Percentiles rank a stretch among this genome's conserved stretches.
Conservation (phyloP, 2,888 invertebrate genomes). For the Choreutis nemorana region DNA sequence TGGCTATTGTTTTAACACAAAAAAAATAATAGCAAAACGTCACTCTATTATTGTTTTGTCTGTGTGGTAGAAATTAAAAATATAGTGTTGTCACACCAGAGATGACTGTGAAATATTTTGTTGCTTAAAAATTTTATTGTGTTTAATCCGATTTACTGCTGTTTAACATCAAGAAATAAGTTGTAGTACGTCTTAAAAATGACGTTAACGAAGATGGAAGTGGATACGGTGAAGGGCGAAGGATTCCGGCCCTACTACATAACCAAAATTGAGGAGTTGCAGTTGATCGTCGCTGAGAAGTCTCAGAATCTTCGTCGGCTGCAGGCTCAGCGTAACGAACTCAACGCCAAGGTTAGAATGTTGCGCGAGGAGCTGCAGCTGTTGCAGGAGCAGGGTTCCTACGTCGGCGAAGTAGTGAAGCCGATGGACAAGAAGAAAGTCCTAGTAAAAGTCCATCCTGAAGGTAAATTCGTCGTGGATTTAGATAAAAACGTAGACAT, state of each 20-base stretch:
- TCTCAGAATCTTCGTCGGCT: conserved; percentile 95
- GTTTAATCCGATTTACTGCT: too few relatives aligned
- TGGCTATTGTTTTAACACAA: too few relatives aligned
- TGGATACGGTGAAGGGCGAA: conserved; percentile 79
- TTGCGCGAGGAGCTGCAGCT: conserved; percentile 96
- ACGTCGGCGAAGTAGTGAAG: conserved; percentile 99
- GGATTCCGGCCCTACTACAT: conserved; percentile 96
- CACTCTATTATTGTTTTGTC: too few relatives aligned
- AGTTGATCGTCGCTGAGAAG: conserved; percentile 95
- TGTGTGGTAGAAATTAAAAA: too few relatives aligned
- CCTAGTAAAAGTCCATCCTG: conserved; percentile 98
- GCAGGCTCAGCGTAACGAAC: conserved; percentile 98
- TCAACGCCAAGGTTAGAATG: conserved; percentile 99
- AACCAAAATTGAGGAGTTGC: conserved; percentile 97
- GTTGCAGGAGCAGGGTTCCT: conserved; percentile 97
- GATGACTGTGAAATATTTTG: too few relatives aligned
- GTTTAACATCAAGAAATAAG: too few relatives aligned
- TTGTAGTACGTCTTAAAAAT: conserved; percentile 29
- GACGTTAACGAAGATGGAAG: conserved; percentile 72
- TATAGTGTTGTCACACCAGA: too few relatives aligned
- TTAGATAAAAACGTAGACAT: conserved; percentile 99
- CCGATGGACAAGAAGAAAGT: conserved; percentile 99
- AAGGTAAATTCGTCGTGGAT: conserved; percentile 99
- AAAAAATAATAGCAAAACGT: too few relatives aligned
- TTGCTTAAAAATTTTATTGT: too few relatives aligned